A percentile compares a stretch with the other conserved stretches of the same genome.
phyloP scores from a whole-genome alignment of 2,797 vertebrate genomes.

The Halcyon leucocephala region DNA sequence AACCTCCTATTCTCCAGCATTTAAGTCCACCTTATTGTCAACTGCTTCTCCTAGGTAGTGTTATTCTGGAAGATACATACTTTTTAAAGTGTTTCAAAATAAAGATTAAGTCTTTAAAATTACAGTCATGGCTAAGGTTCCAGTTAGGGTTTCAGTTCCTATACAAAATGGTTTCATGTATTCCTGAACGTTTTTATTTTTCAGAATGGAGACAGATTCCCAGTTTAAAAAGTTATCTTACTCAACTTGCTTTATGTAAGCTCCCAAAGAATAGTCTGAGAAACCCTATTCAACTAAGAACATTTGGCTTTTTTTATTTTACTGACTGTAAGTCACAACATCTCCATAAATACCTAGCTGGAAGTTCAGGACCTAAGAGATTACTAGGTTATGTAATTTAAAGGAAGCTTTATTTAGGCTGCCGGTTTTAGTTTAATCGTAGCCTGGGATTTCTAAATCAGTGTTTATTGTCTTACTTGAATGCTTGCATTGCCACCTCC shows the following conservation, averaged over 20 bases:
- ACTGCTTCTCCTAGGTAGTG: not conserved
- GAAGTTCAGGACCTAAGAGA: slow-evolving; percentile 36
- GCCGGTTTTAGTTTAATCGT: slow-evolving; percentile 72
- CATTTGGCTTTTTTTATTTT: not conserved
- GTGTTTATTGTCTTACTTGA: slow-evolving; percentile 74
- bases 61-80: not conserved
- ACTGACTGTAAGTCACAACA: not conserved
- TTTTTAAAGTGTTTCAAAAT: not conserved
- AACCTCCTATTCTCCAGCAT: not conserved
- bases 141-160: not conserved
- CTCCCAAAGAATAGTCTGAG: not conserved
- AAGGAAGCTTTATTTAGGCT: slow-evolving; percentile 64
- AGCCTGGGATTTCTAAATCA: slow-evolving; percentile 65
- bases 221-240: not conserved
- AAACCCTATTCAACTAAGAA: not conserved
- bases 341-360: slow-evolving; percentile 2
- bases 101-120: not conserved
- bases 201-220: not conserved
- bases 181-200: not conserved
- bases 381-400: slow-evolving; percentile 50
- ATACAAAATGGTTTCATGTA: not conserved
- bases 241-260: not conserved
- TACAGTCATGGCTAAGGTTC: not conserved
- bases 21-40: not conserved
- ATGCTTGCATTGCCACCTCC: slow-evolving; percentile 66